Evolutionary conservation across 2,797 vertebrate species (phyloP).

Genomic region (Poeciliopsis gracilis): DNA sequence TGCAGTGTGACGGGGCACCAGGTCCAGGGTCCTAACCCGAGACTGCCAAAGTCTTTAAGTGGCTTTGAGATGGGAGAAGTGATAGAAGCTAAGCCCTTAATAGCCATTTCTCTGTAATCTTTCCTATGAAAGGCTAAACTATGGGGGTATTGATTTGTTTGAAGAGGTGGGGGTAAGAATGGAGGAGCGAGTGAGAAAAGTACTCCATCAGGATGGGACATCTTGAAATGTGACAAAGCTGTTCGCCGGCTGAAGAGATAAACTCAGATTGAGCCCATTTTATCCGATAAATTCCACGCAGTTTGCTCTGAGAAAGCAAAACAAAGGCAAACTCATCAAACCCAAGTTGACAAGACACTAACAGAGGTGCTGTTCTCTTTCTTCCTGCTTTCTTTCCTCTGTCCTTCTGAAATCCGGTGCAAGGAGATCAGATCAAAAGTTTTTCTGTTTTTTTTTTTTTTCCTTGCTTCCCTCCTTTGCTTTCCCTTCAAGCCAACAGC

Average conservation of each 20-base stretch:
- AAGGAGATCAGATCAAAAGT: conserved; percentile 52
- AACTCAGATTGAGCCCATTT: conserved; percentile 80
- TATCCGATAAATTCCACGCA: conserved; percentile 74
- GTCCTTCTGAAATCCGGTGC: conserved; percentile 36
- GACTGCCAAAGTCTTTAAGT: conserved; percentile 83
- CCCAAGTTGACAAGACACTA: conserved; percentile 69
- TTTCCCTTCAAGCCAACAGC: conserved; percentile 58
- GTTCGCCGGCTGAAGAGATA: conserved; percentile 79
- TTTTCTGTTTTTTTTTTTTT: background rate
- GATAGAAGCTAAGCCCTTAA: conserved; percentile 87
- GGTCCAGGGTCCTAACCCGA: conserved; percentile 78
- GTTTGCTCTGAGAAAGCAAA: conserved; percentile 71
- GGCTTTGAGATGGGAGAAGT: conserved; percentile 84
- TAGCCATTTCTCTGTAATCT: conserved; percentile 89
- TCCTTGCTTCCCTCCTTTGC: conserved; percentile 2
- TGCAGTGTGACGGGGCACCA: conserved; percentile 67
- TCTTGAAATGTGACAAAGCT: conserved; percentile 86
- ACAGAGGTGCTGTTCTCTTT: conserved; percentile 52
- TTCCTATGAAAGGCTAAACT: conserved; percentile 87
- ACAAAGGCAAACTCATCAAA: conserved; percentile 79
- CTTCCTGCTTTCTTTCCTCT: conserved; percentile 29
- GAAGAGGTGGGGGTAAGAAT: conserved; percentile 62
- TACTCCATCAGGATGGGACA: conserved; percentile 84
- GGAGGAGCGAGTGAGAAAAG: conserved; percentile 74
- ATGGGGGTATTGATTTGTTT: conserved; percentile 86